Evolutionary conservation across 2,888 invertebrate species (phyloP).

Genomic region (Acleris literana): DNA sequence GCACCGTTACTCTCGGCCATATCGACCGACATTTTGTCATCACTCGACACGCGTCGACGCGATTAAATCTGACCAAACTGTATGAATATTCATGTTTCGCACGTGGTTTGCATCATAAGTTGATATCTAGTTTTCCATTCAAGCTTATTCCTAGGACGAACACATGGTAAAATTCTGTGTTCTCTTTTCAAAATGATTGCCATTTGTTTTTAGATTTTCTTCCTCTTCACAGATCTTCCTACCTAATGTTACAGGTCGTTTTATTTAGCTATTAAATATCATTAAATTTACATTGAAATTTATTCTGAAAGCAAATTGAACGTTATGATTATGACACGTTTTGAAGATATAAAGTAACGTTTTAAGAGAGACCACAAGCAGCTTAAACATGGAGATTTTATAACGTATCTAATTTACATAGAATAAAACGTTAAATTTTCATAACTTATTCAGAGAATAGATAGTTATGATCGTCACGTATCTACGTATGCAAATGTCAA

Average conservation of each 20-base stretch:
- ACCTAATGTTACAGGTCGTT: too few relatives aligned
- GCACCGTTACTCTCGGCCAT: constrained; percentile 65
- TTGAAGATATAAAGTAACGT: too few relatives aligned
- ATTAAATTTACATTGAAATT: too few relatives aligned
- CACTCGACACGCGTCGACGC: constrained; percentile 53
- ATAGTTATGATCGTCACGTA: constrained; percentile 71
- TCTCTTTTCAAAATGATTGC: too few relatives aligned
- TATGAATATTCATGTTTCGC: constrained; percentile 64
- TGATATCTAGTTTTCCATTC: constrained; percentile 15
- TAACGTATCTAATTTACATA: constrained; percentile 1
- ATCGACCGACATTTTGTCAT: constrained; percentile 24
- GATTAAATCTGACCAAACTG: constrained; percentile 63
- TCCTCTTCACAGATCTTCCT: too few relatives aligned
- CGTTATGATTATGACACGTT: too few relatives aligned
- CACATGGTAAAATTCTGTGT: too few relatives aligned
- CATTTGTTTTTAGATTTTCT: too few relatives aligned
- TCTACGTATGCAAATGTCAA: constrained; percentile 73
- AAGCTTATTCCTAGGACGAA: too few relatives aligned
- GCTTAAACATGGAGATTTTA: background rate
- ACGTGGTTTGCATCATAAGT: constrained; percentile 52
- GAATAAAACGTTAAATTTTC: constrained; percentile 21
- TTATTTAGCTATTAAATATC: too few relatives aligned
- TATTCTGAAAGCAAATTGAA: too few relatives aligned
- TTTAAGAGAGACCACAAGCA: too few relatives aligned
- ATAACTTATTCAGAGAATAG: constrained; percentile 5